Conservation (phyloP, 2,113 vertebrate species). For the Pogonocichla stellata region DNA sequence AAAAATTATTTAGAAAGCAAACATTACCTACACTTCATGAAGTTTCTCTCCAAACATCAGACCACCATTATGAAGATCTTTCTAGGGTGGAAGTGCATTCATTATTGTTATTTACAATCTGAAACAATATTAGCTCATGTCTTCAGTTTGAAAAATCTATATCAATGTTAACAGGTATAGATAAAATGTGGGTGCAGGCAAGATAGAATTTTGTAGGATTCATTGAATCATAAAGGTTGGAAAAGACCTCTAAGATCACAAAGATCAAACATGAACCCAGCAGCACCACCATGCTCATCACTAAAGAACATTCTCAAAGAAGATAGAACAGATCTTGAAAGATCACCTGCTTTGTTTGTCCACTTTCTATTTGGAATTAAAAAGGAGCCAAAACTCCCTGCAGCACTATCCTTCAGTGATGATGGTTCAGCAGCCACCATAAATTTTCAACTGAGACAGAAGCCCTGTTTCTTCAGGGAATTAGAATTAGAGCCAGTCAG, state of each 20-base stretch:
- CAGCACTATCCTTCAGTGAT: neutral
- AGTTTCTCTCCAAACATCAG: neutral
- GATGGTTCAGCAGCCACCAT: neutral
- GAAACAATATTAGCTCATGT: neutral
- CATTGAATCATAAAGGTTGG: neutral
- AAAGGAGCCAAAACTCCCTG: neutral
- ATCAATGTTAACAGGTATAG: neutral
- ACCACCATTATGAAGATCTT: neutral
- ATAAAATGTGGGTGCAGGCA: neutral
- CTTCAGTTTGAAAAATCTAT: neutral
- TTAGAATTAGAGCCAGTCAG: neutral
- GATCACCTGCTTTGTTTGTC: neutral
- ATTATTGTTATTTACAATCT: neutral
- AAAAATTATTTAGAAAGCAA: neutral
- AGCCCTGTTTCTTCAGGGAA: neutral
- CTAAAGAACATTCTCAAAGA: neutral
- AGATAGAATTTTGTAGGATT: neutral
- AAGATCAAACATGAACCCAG: neutral
- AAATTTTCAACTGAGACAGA: neutral
- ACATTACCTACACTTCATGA: neutral
- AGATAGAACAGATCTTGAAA: neutral
- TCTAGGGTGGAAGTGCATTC: neutral
- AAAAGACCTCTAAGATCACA: neutral
- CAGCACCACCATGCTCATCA: too few relatives aligned
- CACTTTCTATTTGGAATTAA: neutral